Percentiles rank a stretch among this genome's conserved stretches.
These are phyloP conservation scores for Brienomyrus brachyistius DNA, from an alignment of 2,113 vertebrate species.

Conservation along the genomic window DNA sequence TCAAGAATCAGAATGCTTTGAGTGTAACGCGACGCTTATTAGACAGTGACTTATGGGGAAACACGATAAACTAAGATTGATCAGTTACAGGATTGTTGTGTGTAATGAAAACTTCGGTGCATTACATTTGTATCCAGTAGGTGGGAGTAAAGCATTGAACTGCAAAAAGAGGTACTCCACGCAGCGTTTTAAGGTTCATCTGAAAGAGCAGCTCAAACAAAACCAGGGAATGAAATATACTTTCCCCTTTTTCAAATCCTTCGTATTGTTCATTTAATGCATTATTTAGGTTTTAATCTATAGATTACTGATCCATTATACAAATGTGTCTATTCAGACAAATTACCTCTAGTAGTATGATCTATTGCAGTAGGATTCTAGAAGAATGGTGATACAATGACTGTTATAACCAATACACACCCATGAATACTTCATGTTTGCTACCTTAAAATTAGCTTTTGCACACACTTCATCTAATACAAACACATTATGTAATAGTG, in stretches of 20 bases:
- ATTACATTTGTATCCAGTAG: not conserved
- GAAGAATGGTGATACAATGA: not conserved
- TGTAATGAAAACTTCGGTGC: not conserved
- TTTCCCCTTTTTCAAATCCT: not conserved
- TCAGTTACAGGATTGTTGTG: not conserved
- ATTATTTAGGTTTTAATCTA: not conserved
- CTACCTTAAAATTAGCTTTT: not conserved
- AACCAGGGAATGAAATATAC: not conserved
- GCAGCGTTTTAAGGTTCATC: not conserved
- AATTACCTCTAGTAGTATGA: not conserved
- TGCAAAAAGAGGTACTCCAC: not conserved
- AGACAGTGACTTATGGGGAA: not conserved
- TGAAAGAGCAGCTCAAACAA: not conserved
- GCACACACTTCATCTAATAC: not conserved
- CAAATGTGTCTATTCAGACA: not conserved
- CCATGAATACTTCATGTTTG: not conserved
- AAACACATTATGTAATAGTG: not conserved
- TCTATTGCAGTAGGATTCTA: not conserved
- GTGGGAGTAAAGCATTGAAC: not conserved
- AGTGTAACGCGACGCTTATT: not conserved
- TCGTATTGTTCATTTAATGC: not conserved
- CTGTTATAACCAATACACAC: not conserved
- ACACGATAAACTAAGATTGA: not conserved
- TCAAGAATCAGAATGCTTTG: not conserved
- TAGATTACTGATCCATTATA: not conserved